These are phyloP conservation scores for Sylvilagus floridanus DNA, from an alignment of 2,797 vertebrate species.

Conservation along the genomic window DNA sequence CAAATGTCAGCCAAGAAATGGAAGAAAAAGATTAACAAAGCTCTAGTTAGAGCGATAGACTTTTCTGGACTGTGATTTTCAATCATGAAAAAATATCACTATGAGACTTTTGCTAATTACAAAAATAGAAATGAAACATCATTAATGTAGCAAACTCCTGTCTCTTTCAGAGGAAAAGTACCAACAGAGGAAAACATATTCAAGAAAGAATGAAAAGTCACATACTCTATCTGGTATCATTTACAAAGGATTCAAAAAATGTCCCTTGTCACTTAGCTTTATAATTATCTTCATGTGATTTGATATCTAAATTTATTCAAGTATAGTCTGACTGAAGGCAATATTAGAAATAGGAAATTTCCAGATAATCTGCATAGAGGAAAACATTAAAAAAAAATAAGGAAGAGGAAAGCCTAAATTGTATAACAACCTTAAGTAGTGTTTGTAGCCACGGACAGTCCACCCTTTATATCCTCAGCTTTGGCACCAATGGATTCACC, in stretches of 20 bases:
- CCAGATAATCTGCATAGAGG: slow-evolving; percentile 6
- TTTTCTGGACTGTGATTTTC: slow-evolving; percentile 55
- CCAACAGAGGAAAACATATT: slow-evolving; percentile 5
- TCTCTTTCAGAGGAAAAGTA: slow-evolving; percentile 23
- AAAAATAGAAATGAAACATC: slow-evolving; percentile 26
- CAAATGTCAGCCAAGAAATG: slow-evolving; percentile 33
- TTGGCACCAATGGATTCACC: too few relatives aligned
- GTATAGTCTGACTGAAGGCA: not conserved
- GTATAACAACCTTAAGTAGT: not conserved
- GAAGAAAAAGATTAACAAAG: slow-evolving; percentile 31
- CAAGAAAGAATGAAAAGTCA: not conserved
- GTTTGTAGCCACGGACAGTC: not conserved
- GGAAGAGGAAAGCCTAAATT: not conserved
- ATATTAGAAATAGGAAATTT: not conserved
- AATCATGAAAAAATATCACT: slow-evolving; percentile 16
- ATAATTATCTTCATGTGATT: slow-evolving; percentile 22
- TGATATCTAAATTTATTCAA: slow-evolving; percentile 38
- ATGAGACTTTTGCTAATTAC: not conserved
- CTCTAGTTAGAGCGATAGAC: not conserved
- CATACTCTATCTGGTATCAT: not conserved
- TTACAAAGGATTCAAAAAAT: not conserved
- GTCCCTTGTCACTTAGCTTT: not conserved
- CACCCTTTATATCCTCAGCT: too few relatives aligned
- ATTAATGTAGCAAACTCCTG: not conserved
- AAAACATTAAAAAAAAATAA: slow-evolving; percentile 18